Evolutionary conservation across 2,888 invertebrate genomes (phyloP).

Genomic region (Orthonevra nobilis): DNA sequence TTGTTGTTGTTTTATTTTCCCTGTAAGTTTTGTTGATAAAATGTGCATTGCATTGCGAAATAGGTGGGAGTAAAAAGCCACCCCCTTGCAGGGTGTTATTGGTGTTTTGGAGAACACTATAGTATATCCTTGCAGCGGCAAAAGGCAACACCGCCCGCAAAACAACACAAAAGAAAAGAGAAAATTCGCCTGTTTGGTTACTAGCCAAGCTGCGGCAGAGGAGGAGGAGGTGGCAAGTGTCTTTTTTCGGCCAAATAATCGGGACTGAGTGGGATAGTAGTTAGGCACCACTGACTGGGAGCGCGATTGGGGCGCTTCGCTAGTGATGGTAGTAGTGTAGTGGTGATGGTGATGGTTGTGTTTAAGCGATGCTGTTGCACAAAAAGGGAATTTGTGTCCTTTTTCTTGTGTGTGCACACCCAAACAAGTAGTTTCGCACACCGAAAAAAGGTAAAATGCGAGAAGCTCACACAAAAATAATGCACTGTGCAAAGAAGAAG

Average conservation of each 20-base stretch:
- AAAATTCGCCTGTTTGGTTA: slow-evolving; percentile 39
- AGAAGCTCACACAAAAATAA: slow-evolving; percentile 67
- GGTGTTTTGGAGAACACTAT: slow-evolving; percentile 36
- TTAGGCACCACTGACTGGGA: not conserved
- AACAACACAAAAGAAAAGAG: slow-evolving; percentile 47
- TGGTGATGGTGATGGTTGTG: slow-evolving; percentile 34
- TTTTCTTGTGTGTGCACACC: slow-evolving; percentile 72
- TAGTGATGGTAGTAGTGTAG: slow-evolving; percentile 43
- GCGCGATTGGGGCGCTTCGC: slow-evolving; percentile 15
- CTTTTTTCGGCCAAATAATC: slow-evolving; percentile 53
- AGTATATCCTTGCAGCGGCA: slow-evolving; percentile 42
- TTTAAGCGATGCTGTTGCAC: slow-evolving; percentile 67
- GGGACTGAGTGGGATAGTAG: slow-evolving; percentile 2
- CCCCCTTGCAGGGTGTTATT: no score
- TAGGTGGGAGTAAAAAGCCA: not conserved
- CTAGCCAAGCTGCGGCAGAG: no score
- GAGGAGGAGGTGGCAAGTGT: slow-evolving; percentile 36
- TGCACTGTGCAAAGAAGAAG: slow-evolving; percentile 35
- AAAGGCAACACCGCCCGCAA: slow-evolving; percentile 46
- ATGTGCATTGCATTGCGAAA: slow-evolving; percentile 30
- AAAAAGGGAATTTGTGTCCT: slow-evolving; percentile 71
- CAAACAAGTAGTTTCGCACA: slow-evolving; percentile 74
- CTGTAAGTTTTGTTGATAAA: slow-evolving; percentile 57
- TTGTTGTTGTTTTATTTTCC: slow-evolving; percentile 28
- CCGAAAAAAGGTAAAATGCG: slow-evolving; percentile 70